These are phyloP conservation scores for Clupea harengus DNA, from an alignment of 2,113 vertebrate species.

Conservation along the genomic window DNA sequence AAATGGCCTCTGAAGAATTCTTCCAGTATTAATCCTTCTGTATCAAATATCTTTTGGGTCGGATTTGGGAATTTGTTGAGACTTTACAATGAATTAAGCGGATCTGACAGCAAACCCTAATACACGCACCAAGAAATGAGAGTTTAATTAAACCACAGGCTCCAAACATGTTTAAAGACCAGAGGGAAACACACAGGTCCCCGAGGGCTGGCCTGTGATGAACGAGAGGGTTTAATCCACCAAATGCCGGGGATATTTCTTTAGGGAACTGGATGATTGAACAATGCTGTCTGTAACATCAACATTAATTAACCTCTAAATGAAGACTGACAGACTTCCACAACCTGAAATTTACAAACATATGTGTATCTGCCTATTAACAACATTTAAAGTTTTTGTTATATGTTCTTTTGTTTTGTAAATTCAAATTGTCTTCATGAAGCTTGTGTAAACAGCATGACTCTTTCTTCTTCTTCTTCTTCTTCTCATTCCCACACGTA, in stretches of 20 bases:
- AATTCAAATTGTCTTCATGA: background rate
- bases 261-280: background rate
- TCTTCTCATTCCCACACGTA: background rate
- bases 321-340: background rate
- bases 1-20: background rate
- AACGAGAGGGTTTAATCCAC: background rate
- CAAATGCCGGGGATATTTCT: constrained; percentile 7
- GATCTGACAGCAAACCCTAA: background rate
- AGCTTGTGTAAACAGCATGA: background rate
- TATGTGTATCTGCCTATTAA: background rate
- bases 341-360: background rate
- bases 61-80: background rate
- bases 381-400: background rate
- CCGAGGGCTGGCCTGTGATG: background rate
- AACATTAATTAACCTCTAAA: background rate
- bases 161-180: background rate
- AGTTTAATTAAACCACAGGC: background rate
- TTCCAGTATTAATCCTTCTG: background rate
- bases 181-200: background rate
- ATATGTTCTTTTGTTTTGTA: background rate
- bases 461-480: background rate
- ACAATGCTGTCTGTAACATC: background rate
- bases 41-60: background rate
- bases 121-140: background rate
- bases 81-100: background rate